Evolutionary conservation across 2,888 invertebrate species (phyloP).

Genomic region (Epirrhoe alternata): DNA sequence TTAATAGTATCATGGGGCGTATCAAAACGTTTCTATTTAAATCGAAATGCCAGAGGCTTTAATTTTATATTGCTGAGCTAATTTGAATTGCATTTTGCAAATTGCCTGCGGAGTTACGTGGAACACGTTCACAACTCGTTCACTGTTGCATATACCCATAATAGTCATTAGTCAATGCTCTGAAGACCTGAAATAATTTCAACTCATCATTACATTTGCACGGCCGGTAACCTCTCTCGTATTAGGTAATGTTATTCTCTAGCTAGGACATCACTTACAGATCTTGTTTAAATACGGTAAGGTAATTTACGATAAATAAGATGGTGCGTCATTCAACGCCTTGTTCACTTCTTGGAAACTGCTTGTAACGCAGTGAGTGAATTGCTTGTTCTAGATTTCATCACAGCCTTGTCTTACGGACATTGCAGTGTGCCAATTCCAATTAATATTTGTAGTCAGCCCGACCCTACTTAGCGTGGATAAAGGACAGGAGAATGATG

Average conservation of each 20-base stretch:
- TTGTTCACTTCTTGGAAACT: constrained; percentile 42
- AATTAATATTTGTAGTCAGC: no score
- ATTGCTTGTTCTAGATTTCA: constrained; percentile 30
- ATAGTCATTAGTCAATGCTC: no score
- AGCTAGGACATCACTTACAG: neutral
- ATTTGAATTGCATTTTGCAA: constrained; percentile 33
- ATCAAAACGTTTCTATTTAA: constrained; percentile 1
- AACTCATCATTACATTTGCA: neutral
- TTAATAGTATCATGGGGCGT: neutral
- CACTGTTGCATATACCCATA: constrained; percentile 30
- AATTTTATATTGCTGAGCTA: constrained; percentile 13
- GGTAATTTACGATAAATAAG: constrained; percentile 43
- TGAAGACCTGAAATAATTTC: neutral
- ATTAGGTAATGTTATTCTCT: neutral
- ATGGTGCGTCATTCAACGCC: constrained; percentile 38
- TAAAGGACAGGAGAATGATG: no score
- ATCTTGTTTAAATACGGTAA: constrained; percentile 35
- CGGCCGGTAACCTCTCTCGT: neutral
- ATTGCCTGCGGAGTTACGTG: constrained; percentile 26
- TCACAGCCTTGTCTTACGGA: constrained; percentile 1
- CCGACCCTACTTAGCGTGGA: no score
- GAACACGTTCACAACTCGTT: constrained; percentile 33
- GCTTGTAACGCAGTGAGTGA: constrained; percentile 37
- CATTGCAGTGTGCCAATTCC: neutral
- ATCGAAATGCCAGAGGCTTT: constrained; percentile 7